Percentiles rank a stretch among this genome's conserved stretches.
Conservation (phyloP, 2,113 vertebrate genomes). For the Mustelus asterias region DNA sequence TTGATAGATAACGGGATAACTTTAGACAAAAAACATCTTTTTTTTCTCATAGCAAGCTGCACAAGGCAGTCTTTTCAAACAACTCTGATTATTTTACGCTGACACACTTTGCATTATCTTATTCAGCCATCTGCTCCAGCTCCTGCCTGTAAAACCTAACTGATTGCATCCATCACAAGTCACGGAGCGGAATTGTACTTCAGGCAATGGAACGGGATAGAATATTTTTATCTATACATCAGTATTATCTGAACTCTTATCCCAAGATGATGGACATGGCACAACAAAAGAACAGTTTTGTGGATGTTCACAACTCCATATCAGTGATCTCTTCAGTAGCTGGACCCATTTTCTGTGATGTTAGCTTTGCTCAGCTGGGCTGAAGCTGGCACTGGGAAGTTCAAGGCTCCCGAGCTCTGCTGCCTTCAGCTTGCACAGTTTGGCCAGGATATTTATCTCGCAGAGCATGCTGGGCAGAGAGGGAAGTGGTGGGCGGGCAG, state of each 20-base stretch:
- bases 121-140: slow-evolving; percentile 4
- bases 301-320: not conserved
- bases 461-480: no score
- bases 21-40: not conserved
- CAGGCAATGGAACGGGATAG: not conserved
- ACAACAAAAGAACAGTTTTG: not conserved
- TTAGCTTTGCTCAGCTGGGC: not conserved
- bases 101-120: not conserved
- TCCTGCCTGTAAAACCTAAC: not conserved
- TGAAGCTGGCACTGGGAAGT: not conserved
- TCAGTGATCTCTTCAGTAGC: not conserved
- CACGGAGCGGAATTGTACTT: not conserved
- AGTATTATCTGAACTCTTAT: not conserved
- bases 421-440: not conserved
- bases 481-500: no score
- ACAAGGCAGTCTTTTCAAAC: not conserved
- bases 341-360: not conserved
- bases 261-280: not conserved
- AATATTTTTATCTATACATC: no score
- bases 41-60: not conserved
- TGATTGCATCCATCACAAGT: not conserved
- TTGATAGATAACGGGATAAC: not conserved
- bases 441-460: no score
- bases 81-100: not conserved
- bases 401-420: not conserved